Evolutionary conservation across 1,140 invertebrate genomes (phyloP).

Genomic region (Drosophila oshimai): DNA sequence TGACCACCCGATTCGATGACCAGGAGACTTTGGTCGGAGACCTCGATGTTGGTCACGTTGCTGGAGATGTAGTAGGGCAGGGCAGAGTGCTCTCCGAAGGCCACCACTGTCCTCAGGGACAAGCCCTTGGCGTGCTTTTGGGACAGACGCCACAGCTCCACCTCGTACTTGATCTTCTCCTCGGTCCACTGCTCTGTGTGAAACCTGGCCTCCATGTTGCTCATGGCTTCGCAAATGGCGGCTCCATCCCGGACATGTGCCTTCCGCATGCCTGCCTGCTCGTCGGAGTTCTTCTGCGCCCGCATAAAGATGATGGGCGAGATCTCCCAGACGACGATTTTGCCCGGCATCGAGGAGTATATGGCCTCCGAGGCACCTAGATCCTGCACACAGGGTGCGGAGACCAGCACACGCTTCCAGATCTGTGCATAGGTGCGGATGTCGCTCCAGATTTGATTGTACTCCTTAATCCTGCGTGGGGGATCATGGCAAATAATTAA

Average conservation of each 20-base stretch:
- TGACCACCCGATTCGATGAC: slow-evolving; percentile 90
- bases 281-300: slow-evolving; percentile 92
- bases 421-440: slow-evolving; percentile 86
- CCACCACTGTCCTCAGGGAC: slow-evolving; percentile 94
- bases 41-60: slow-evolving; percentile 87
- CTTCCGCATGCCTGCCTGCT: slow-evolving; percentile 93
- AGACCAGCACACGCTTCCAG: slow-evolving; percentile 88
- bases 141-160: slow-evolving; percentile 87
- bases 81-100: slow-evolving; percentile 93
- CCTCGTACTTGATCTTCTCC: slow-evolving; percentile 86
- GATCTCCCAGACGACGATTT: slow-evolving; percentile 85
- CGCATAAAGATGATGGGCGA: slow-evolving; percentile 92
- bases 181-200: slow-evolving; percentile 86
- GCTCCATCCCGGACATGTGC: slow-evolving; percentile 94
- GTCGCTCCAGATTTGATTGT: slow-evolving; percentile 88
- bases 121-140: slow-evolving; percentile 88
- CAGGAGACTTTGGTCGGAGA: slow-evolving; percentile 87
- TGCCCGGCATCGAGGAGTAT: slow-evolving; percentile 85
- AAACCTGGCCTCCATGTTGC: slow-evolving; percentile 89
- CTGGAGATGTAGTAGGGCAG: slow-evolving; percentile 95
- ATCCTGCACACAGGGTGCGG: slow-evolving; percentile 87
- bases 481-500: neutral
- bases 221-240: slow-evolving; percentile 94
- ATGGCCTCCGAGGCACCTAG: slow-evolving; percentile 91
- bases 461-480: slow-evolving; percentile 86